These are phyloP conservation scores for Amazona finschi DNA, from an alignment of 2,797 vertebrate genomes.

Conservation along the genomic window DNA sequence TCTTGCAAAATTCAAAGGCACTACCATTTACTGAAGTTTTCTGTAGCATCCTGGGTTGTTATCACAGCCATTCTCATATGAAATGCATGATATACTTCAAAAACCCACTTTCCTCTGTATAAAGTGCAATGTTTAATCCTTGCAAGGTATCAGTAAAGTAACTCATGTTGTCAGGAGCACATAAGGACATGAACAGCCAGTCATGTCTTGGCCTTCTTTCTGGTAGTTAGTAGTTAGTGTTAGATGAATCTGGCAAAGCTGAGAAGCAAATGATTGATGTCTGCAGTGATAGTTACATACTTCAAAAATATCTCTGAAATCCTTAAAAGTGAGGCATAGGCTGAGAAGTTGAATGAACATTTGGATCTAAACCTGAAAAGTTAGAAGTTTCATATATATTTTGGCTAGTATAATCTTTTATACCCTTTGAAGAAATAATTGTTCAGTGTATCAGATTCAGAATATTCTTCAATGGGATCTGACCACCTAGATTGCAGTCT, in stretches of 20 bases:
- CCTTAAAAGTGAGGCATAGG: neutral
- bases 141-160: neutral
- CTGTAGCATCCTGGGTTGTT: neutral
- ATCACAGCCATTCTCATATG: neutral
- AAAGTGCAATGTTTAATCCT: neutral
- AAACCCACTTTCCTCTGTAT: neutral
- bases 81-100: neutral
- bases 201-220: neutral
- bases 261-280: neutral
- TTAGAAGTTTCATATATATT: neutral
- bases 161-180: neutral
- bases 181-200: neutral
- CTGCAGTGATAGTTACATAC: neutral
- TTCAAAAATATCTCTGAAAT: neutral
- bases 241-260: neutral
- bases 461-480: neutral
- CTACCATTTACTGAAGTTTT: neutral
- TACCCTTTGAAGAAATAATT: neutral
- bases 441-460: neutral
- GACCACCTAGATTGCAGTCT: neutral
- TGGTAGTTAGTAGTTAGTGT: neutral
- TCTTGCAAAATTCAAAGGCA: conserved; percentile 14
- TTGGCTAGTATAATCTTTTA: neutral
- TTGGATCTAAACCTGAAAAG: neutral
- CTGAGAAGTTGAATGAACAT: neutral